These are phyloP conservation scores for Gymnogyps californianus DNA, from an alignment of 2,113 vertebrate species.

Conservation along the genomic window DNA sequence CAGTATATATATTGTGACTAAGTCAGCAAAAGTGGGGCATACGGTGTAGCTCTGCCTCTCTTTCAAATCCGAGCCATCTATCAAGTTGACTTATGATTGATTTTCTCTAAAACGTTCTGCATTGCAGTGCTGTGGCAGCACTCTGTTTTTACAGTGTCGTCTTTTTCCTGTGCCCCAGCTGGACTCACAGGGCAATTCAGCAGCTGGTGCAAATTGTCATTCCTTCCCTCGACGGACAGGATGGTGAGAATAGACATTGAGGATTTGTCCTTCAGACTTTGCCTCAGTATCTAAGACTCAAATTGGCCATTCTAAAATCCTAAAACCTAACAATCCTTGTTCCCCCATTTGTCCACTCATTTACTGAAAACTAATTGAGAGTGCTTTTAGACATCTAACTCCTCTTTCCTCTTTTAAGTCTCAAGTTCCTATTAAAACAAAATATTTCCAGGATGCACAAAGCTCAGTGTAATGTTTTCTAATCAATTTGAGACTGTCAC, in stretches of 20 bases:
- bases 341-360: neutral
- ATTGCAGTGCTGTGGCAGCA: conserved; percentile 39
- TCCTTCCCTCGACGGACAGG: neutral
- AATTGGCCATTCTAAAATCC: neutral
- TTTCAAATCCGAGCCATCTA: conserved; percentile 13
- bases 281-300: neutral
- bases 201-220: neutral
- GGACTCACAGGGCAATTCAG: neutral
- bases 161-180: neutral
- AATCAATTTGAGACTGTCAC: neutral
- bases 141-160: neutral
- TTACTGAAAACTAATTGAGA: neutral
- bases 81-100: conserved; percentile 49
- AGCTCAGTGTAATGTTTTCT: neutral
- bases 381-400: neutral
- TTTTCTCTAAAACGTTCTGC: conserved; percentile 39
- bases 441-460: neutral
- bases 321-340: neutral
- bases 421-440: neutral
- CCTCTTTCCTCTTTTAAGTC: neutral
- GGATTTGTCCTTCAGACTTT: conserved; percentile 13
- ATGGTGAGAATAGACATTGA: neutral
- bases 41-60: neutral
- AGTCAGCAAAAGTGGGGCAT: conserved; percentile 18
- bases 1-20: neutral